These are phyloP conservation scores for Eucriotettix oculatus DNA, from an alignment of 2,888 invertebrate genomes.

Conservation along the genomic window DNA sequence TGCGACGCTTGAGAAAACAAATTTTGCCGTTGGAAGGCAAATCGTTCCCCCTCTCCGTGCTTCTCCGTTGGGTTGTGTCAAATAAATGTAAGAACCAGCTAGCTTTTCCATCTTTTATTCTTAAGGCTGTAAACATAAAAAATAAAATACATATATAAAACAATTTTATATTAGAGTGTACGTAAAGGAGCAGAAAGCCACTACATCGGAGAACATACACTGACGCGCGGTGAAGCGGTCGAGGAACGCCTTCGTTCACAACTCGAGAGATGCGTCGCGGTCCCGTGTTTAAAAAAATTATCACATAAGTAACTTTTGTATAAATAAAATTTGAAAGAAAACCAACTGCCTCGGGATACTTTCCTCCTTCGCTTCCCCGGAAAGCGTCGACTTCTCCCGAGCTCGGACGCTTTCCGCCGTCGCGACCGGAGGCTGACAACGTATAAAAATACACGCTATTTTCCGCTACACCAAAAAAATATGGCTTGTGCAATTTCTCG, in stretches of 20 bases:
- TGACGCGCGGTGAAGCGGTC: neutral
- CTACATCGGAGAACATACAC: neutral
- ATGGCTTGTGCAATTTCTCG: neutral
- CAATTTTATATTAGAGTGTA: constrained; percentile 3
- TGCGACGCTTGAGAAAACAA: too few relatives aligned
- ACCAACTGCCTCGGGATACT: too few relatives aligned
- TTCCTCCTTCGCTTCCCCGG: neutral
- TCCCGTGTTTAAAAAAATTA: too few relatives aligned
- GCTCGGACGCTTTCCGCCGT: neutral
- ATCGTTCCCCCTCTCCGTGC: too few relatives aligned
- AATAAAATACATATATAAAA: constrained; percentile 10
- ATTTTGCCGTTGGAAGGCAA: too few relatives aligned
- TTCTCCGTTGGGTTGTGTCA: too few relatives aligned
- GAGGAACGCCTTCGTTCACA: neutral
- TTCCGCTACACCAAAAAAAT: neutral
- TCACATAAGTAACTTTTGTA: too few relatives aligned
- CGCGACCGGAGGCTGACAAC: neutral
- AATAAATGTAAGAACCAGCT: too few relatives aligned
- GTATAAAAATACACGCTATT: neutral
- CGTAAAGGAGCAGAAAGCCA: constrained; percentile 5
- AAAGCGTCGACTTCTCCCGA: constrained; percentile 1
- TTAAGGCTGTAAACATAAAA: constrained; percentile 12
- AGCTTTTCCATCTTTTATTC: neutral
- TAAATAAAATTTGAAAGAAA: too few relatives aligned
- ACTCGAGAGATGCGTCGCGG: too few relatives aligned